Evolutionary conservation across 2,888 invertebrate species (phyloP), one percentile per base, ranked within the genome.

Genomic region (Drosophila longiperda): DNA sequence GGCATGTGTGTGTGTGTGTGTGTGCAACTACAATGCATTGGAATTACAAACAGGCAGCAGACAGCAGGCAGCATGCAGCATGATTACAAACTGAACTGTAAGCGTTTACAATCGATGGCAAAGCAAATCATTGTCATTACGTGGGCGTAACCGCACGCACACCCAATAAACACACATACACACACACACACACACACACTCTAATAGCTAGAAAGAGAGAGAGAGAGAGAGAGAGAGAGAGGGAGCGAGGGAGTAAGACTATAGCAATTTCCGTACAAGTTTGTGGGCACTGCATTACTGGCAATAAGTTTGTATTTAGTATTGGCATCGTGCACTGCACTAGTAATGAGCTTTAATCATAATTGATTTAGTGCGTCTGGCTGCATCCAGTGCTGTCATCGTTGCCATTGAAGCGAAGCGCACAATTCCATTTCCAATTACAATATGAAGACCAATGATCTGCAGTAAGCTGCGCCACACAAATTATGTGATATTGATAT

Each of bases 331-430:
- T 80, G 78, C 64, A 73, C 62, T 80, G 81, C 74, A 82, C 78
- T 64, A 75, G 74, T 83, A 85, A 89, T 88, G 81, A 88, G 88
- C 88, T 86, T 88, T 88, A 87, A 87, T 86, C 83, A 88, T 86
- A 87, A 88, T 88, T 88, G 86, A 87, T 87, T 87, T 88, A 88
- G 73, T 74, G 72, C 72, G 75, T 72, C 60, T 54, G 58, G 52
- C 49, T 61, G 70, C 60, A 49, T 63, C 42, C 33, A 48, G 20
- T 23, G 9, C 69, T 78, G 85, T 76, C 84, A 78, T 80, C 84
- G 75, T 59, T 76, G 87, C 59, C 73, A 66, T 73, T 69, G 60
- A 66, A 54, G 52, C 68, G 32, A 40, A 45, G 36, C 65, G 50
- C 45, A 33, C 49, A 55, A 61, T 49, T 9, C 42, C 42, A 48